phyloP scores from a whole-genome alignment of 1,140 invertebrate genomes.

The Tetramorium alpestre region DNA sequence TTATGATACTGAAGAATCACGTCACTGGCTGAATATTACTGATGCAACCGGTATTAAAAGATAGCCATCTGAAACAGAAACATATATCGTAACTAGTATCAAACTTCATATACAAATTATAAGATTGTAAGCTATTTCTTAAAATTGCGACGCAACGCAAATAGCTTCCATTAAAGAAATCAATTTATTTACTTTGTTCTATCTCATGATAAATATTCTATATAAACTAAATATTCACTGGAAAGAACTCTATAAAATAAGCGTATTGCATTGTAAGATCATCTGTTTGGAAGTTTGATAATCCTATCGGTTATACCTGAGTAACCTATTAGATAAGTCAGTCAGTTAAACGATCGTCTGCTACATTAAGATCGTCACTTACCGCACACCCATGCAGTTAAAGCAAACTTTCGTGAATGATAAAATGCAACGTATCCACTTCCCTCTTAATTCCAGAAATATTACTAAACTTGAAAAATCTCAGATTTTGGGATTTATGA shows the following conservation, averaged over 20 bases:
- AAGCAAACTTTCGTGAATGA: not conserved
- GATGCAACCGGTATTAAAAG: conserved; percentile 36
- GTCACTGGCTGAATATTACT: not conserved
- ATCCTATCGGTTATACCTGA: not conserved
- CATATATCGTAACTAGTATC: not conserved
- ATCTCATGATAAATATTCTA: no score
- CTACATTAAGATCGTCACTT: not conserved
- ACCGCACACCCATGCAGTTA: not conserved
- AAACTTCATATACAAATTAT: not conserved
- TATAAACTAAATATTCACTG: no score
- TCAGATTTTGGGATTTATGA: not conserved
- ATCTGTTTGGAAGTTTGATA: not conserved
- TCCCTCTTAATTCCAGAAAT: not conserved
- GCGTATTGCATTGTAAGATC: not conserved
- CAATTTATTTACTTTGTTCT: not conserved
- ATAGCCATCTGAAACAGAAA: conserved; percentile 60
- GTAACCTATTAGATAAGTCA: not conserved
- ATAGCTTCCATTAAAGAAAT: not conserved
- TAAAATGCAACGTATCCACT: not conserved
- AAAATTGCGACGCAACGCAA: not conserved
- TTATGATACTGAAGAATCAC: not conserved
- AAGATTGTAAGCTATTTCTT: not conserved
- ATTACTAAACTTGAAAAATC: conserved; percentile 2
- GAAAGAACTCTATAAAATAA: not conserved
- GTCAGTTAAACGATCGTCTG: not conserved